Evolutionary conservation across 2,888 invertebrate species (phyloP), one percentile per base, ranked within the genome.

Genomic region (Ephialtes manifestator): DNA sequence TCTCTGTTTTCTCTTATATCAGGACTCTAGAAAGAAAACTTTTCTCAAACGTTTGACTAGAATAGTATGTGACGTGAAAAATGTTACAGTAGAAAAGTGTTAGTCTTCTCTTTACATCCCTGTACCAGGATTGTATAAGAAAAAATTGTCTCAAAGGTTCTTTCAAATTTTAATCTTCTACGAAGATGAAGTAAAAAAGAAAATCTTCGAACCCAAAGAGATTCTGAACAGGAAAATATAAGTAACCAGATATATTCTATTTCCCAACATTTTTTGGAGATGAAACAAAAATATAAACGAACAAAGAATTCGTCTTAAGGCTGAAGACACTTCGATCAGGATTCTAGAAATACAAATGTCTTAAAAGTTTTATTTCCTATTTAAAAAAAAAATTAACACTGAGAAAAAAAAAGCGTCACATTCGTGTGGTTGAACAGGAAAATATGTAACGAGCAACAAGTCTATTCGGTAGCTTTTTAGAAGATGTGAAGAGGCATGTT

Each of bases 371-470:
- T n/a, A n/a, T n/a, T n/a, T n/a, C n/a, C n/a, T n/a, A n/a, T n/a
- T n/a, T n/a, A n/a, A n/a, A n/a, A n/a, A n/a, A n/a, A n/a, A n/a
- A n/a, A n/a, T n/a, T n/a, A n/a, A n/a, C n/a, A n/a, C n/a, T n/a
- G n/a, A n/a, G n/a, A n/a, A 68, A 28, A 68, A 28, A 68, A 48
- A 28, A 28, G 24, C 28, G 35, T 15, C 13, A n/a, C 68, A n/a
- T 28, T n/a, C 3, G 15, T 24, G 68, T 4, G 48, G 24, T 18
- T 11, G 48, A 48, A 28, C 68, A 68, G 68, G 68, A 46, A 51
- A 68, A 68, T 68, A 68, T 68, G 18, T 20, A 4, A 2, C 13
- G 43, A 67, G 18, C 31, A 31, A 2, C 31, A 31, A 5, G 35
- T 39, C 4, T 39, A 4, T 48, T 2, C 15, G 15, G 10, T 15